Evolutionary conservation across 2,113 vertebrate species (phyloP).

Genomic region (Tinamus guttatus): DNA sequence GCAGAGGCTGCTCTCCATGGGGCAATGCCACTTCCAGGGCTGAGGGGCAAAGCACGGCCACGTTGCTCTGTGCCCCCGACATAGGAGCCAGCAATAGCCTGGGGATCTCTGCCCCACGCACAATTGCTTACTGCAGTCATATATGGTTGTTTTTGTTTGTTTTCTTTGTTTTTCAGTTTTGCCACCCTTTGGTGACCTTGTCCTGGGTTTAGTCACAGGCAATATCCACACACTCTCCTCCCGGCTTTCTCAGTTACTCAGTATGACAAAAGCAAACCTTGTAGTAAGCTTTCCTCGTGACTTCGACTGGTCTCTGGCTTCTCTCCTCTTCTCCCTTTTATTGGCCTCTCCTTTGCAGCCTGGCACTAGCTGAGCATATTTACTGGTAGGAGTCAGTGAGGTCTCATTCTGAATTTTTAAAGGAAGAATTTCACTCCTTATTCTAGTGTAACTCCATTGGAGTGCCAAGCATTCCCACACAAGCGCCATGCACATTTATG

Average conservation of each 20-base stretch:
- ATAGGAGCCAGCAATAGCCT: background rate
- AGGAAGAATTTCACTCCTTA: background rate
- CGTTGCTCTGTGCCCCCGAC: accelerated
- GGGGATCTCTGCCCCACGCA: background rate
- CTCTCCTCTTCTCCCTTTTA: background rate
- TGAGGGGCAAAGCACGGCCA: accelerated
- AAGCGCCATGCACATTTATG: background rate
- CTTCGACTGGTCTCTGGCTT: background rate
- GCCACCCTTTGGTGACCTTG: background rate
- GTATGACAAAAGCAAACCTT: background rate
- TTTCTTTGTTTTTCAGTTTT: background rate
- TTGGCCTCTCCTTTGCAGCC: background rate
- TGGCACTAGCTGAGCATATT: background rate
- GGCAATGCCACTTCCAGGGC: background rate
- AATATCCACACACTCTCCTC: background rate
- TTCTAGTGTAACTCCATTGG: background rate
- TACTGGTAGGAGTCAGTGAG: background rate
- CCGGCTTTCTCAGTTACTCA: background rate
- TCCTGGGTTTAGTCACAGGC: background rate
- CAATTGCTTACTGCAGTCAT: accelerated
- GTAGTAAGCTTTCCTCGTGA: background rate
- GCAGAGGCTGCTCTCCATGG: background rate
- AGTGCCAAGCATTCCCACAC: background rate
- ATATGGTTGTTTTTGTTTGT: background rate
- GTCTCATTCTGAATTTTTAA: background rate